phyloP scores from a whole-genome alignment of 2,888 invertebrate genomes.

The Aleiodes leptofemur region DNA sequence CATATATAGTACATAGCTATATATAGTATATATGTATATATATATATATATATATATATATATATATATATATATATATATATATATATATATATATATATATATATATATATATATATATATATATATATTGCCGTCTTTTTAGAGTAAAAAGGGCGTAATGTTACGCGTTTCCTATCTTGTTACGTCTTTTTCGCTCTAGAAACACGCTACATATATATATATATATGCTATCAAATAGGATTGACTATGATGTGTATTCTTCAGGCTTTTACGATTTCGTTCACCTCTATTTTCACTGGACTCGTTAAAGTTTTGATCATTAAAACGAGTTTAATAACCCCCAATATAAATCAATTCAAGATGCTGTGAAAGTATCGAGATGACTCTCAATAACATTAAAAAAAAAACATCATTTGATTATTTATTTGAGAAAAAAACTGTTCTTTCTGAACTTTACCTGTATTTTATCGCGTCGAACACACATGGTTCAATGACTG shows the following conservation, averaged over 20 bases:
- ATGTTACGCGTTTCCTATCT: no score
- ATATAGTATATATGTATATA: no score
- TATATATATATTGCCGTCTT: no score
- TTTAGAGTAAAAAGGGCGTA: no score
- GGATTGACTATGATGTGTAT: background rate
- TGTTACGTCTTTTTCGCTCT: no score
- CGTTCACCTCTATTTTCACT: constrained; percentile 8
- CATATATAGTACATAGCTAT: no score
- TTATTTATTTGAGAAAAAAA: background rate
- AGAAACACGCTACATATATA: no score
- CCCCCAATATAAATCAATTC: constrained; percentile 13
- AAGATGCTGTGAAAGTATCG: background rate
- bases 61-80: no score
- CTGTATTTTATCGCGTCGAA: background rate
- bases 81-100: no score
- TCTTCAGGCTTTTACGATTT: constrained; percentile 4
- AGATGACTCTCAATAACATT: constrained; percentile 19
- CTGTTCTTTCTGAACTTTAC: constrained; percentile 4
- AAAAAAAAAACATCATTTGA: background rate
- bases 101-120: no score
- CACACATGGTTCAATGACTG: constrained; percentile 30
- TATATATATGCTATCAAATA: background rate
- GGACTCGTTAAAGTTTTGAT: background rate
- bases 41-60: no score
- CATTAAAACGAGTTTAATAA: constrained; percentile 14